phyloP scores from a whole-genome alignment of 2,888 invertebrate genomes.

The Cosmia pyralina region DNA sequence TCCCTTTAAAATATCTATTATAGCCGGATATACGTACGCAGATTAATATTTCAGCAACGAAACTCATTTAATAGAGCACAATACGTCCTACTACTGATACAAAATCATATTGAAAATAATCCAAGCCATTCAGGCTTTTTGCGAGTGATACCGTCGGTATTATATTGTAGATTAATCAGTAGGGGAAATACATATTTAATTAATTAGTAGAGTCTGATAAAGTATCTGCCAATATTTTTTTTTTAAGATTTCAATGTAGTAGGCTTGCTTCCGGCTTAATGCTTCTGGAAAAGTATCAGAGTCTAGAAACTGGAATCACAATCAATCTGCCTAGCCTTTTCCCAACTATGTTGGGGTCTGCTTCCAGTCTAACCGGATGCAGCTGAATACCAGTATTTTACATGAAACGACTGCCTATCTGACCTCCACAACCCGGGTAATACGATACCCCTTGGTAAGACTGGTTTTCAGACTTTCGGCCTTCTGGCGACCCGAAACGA shows the following conservation, averaged over 20 bases:
- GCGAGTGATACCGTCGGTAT: slow-evolving; percentile 1
- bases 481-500: too few relatives aligned
- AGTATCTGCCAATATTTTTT: not conserved
- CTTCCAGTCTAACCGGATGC: too few relatives aligned
- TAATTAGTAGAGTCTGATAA: slow-evolving; percentile 12
- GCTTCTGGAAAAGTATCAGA: too few relatives aligned
- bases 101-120: slow-evolving; percentile 54
- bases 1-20: not conserved
- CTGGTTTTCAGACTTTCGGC: too few relatives aligned
- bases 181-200: slow-evolving; percentile 13
- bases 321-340: too few relatives aligned
- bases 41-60: slow-evolving; percentile 43
- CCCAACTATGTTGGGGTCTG: too few relatives aligned
- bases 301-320: too few relatives aligned
- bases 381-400: too few relatives aligned
- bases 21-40: slow-evolving; percentile 2
- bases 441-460: too few relatives aligned
- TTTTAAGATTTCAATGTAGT: not conserved
- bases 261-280: too few relatives aligned
- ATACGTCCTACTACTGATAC: slow-evolving; percentile 2
- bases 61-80: slow-evolving; percentile 41
- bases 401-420: too few relatives aligned
- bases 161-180: slow-evolving; percentile 36
- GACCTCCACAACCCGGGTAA: too few relatives aligned
- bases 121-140: slow-evolving; percentile 43